Base-by-base conservation (phyloP, 2,888 invertebrate genomes). In the Plutella xylostella region DNA sequence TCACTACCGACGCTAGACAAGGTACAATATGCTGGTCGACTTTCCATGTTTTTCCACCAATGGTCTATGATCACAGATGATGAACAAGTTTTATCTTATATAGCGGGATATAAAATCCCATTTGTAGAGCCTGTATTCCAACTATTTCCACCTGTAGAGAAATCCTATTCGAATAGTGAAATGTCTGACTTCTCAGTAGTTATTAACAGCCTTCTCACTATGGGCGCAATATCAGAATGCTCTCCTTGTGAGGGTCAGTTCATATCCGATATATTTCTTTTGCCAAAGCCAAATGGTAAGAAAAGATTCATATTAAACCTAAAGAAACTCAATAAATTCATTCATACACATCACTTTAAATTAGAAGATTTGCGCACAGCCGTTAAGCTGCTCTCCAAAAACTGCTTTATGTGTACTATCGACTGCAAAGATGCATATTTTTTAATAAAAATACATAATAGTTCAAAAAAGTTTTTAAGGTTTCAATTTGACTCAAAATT, bases 41-140 rank as follows among this genome's bases (percentile, higher is more conserved):
- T 53, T 20, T 28, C 47, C 1, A 3, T 15, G 5, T 50, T 47
- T 42, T 20, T 37, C n/a, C 2, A 43, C 6, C 46, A 50, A 19
- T 53, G 53, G 53, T 30, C 43, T 11, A 40, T 38, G 2, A 49
- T 51, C 7, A 51, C 51, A 11, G 12, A 42, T n/a, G 53, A 54
- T n/a, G 31, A 11, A 9, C 33, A 28, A 5, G 42, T 54, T 30
- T 33, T 51, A 2, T 48, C 47, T 14, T 53, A 47, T 45, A 49
- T 53, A 4, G 14, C 46, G 33, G 45, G 43, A 22, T 43, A 43
- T n/a, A 45, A 33, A 22, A n/a, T n/a, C 17, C 12, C 15, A 6
- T 20, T 15, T 17, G 5, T 6, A 9, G 21, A 15, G 11, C 31
- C 2, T 11, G 9, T 9, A 18, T 15, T 17, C 14, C n/a, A 19